Evolutionary conservation across 2,113 vertebrate species (phyloP).

Genomic region (Amblyornis subalaris): DNA sequence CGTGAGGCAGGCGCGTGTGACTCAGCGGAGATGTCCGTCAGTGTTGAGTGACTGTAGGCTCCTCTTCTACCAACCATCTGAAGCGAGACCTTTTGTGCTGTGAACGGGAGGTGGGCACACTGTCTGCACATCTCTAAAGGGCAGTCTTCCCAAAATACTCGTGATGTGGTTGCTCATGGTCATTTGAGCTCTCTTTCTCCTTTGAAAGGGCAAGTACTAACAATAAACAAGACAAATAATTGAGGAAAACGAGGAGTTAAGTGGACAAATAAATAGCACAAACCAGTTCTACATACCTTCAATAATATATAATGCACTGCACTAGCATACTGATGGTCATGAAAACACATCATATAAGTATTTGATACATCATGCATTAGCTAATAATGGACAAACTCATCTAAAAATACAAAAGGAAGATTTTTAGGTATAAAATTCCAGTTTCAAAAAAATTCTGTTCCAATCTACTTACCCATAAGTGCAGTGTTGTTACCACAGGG

Average conservation of each 20-base stretch:
- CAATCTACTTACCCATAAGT: not conserved
- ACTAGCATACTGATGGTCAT: not conserved
- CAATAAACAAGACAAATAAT: not conserved
- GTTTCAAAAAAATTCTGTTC: not conserved
- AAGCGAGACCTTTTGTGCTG: not conserved
- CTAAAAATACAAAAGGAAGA: not conserved
- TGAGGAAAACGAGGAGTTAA: not conserved
- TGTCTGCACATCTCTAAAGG: not conserved
- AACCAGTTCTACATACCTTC: not conserved
- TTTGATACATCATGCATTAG: not conserved
- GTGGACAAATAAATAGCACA: not conserved
- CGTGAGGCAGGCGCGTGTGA: fast-evolving
- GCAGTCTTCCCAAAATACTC: not conserved
- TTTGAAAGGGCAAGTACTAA: not conserved
- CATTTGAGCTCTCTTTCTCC: not conserved
- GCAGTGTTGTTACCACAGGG: not conserved
- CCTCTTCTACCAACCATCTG: not conserved
- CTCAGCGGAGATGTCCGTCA: not conserved
- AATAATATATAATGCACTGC: not conserved
- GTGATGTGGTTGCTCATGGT: not conserved
- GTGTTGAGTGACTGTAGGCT: not conserved
- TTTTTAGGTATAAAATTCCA: not conserved
- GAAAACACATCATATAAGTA: not conserved
- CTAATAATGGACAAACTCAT: not conserved
- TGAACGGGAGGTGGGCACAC: not conserved